Conservation (phyloP, 2,888 invertebrate genomes). For the Andrena fulva region DNA sequence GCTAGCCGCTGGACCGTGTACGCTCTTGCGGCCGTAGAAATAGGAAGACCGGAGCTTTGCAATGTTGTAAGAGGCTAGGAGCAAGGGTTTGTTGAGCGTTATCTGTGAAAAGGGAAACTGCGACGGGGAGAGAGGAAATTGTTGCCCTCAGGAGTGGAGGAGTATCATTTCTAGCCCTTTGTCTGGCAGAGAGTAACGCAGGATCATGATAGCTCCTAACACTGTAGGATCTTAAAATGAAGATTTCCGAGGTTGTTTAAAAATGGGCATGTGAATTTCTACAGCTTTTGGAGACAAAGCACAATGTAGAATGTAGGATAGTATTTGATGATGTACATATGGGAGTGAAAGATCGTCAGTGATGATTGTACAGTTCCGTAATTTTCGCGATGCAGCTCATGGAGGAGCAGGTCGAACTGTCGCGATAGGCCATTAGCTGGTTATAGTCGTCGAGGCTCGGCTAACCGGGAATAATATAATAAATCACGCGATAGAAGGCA, state of each 20-base stretch:
- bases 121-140: neutral
- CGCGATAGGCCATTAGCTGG: constrained; percentile 71
- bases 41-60: constrained; percentile 40
- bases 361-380: neutral
- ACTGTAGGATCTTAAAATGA: neutral
- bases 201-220: neutral
- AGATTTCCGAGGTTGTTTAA: neutral
- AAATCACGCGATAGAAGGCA: constrained; percentile 69
- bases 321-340: no score
- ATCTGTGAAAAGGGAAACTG: constrained; percentile 2
- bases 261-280: neutral
- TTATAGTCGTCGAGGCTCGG: constrained; percentile 69
- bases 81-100: neutral
- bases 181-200: neutral
- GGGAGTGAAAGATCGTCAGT: neutral
- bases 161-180: neutral
- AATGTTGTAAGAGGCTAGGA: constrained; percentile 18
- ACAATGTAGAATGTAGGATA: no score
- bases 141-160: neutral
- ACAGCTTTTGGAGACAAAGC: neutral
- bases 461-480: constrained; percentile 70
- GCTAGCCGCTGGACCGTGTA: constrained; percentile 42
- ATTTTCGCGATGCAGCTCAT: constrained; percentile 30
- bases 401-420: constrained; percentile 66
- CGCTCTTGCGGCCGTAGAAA: constrained; percentile 38